These are phyloP conservation scores for Felis chaus DNA, from an alignment of 2,113 vertebrate species.

Conservation along the genomic window DNA sequence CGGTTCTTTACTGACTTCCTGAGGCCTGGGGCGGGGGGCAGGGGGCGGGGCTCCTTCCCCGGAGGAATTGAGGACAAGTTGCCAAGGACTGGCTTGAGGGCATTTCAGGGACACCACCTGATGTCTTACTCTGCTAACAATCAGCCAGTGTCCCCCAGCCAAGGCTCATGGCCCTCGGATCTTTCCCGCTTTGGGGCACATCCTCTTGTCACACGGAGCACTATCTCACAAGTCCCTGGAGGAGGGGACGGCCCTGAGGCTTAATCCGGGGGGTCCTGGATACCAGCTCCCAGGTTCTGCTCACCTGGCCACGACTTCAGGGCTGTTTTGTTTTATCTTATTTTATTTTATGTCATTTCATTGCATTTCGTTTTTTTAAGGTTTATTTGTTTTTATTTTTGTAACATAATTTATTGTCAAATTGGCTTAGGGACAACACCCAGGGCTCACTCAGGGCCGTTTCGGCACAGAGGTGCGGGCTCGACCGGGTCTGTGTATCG, in stretches of 20 bases:
- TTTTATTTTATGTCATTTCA: no score
- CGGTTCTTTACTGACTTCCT: conserved; percentile 25
- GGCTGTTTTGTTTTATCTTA: background rate
- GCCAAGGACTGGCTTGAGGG: conserved; percentile 27
- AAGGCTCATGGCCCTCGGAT: conserved; percentile 1
- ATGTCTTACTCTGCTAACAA: conserved; percentile 26
- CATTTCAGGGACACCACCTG: background rate
- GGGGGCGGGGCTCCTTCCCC: background rate
- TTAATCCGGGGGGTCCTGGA: background rate
- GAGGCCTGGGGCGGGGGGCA: background rate
- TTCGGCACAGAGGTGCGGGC: background rate
- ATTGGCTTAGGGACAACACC: no score
- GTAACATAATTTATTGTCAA: no score
- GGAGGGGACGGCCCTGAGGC: background rate
- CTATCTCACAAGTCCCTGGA: background rate
- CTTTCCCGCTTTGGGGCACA: background rate
- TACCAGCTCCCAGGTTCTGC: background rate
- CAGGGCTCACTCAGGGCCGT: background rate
- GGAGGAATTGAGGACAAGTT: conserved; percentile 41
- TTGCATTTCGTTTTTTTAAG: no score
- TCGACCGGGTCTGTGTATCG: background rate
- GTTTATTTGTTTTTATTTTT: no score
- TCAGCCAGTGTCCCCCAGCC: background rate
- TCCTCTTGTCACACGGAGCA: background rate
- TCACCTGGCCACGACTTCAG: background rate